These are phyloP conservation scores for Drosophila birchii DNA, from an alignment of 2,888 invertebrate genomes.

Conservation along the genomic window DNA sequence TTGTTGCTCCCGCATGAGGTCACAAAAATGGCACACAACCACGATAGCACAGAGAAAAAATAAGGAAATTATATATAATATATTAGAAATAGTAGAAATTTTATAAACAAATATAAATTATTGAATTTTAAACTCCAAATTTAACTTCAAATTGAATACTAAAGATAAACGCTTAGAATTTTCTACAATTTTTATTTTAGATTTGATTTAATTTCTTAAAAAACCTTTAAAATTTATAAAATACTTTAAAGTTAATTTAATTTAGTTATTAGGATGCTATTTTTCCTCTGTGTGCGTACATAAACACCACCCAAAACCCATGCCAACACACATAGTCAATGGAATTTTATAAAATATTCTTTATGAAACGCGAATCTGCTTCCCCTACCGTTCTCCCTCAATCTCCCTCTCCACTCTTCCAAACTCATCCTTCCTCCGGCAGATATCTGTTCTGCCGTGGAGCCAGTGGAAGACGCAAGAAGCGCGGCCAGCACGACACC, in stretches of 20 bases:
- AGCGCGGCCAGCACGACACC: slow-evolving; percentile 80
- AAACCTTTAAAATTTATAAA: background rate
- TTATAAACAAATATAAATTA: no score
- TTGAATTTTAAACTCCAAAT: no score
- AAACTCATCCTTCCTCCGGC: slow-evolving; percentile 12
- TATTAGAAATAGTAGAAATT: background rate
- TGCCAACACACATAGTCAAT: background rate
- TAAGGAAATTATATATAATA: background rate
- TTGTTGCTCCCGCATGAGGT: slow-evolving; percentile 14
- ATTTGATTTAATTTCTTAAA: background rate
- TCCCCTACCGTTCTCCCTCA: background rate
- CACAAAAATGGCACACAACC: slow-evolving; percentile 11
- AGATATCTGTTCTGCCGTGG: slow-evolving; percentile 83
- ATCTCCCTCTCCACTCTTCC: background rate
- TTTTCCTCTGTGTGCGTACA: slow-evolving; percentile 23
- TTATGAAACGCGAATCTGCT: slow-evolving; percentile 13
- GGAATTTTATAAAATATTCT: slow-evolving; percentile 18
- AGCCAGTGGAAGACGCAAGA: slow-evolving; percentile 76
- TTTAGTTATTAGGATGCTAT: background rate
- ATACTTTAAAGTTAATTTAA: background rate
- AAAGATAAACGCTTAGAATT: no score
- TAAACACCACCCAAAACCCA: background rate
- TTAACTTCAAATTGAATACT: no score
- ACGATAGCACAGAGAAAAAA: slow-evolving; percentile 10
- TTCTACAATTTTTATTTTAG: background rate